These are phyloP conservation scores for Tolypeutes matacus DNA, from an alignment of 2,797 vertebrate species.

Conservation along the genomic window DNA sequence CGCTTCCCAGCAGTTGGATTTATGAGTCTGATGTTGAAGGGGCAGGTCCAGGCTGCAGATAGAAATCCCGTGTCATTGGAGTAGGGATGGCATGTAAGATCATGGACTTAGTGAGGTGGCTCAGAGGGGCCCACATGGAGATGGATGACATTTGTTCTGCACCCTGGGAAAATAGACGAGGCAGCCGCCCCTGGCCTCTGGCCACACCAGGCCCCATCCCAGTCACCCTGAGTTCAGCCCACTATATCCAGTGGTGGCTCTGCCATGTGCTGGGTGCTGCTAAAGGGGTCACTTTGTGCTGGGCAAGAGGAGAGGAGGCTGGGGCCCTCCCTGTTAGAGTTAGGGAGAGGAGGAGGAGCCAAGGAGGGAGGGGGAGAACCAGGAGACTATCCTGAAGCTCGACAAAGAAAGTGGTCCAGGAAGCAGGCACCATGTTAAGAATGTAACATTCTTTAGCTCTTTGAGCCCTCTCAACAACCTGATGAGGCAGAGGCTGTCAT, in stretches of 20 bases:
- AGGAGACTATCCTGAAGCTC: rapidly evolving
- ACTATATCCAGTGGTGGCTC: background rate
- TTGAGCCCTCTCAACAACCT: background rate
- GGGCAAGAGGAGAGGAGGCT: background rate
- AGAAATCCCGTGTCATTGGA: background rate
- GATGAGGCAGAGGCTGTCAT: background rate
- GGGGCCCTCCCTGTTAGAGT: background rate
- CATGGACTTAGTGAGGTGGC: background rate
- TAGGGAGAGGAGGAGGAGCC: background rate
- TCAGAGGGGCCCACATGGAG: background rate
- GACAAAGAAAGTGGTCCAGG: background rate
- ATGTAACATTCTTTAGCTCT: background rate
- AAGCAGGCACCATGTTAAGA: background rate
- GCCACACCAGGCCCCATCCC: background rate
- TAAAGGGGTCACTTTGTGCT: background rate
- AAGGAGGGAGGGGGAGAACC: background rate
- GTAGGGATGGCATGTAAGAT: background rate
- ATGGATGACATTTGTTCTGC: background rate
- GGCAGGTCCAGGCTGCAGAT: too few species aligned
- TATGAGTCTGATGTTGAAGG: background rate
- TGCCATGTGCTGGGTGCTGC: background rate
- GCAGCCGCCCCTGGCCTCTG: background rate
- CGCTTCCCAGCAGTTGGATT: background rate
- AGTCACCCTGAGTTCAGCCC: background rate
- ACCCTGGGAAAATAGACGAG: background rate